These are phyloP conservation scores for Cyanocitta stelleri DNA, from an alignment of 2,113 vertebrate species.

Conservation along the genomic window DNA sequence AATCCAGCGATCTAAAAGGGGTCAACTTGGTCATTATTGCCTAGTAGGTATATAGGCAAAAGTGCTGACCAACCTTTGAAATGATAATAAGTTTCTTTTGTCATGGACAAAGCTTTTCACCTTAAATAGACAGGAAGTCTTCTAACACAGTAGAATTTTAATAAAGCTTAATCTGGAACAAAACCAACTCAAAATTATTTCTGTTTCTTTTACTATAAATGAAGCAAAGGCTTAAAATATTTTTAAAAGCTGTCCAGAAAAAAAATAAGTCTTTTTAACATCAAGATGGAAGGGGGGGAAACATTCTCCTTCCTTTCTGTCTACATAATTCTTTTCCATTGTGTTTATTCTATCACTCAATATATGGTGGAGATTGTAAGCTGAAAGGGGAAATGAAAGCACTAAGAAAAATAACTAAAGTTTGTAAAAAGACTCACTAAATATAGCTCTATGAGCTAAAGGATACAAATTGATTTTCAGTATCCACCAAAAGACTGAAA, in stretches of 20 bases:
- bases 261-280: neutral
- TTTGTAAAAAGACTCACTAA: neutral
- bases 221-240: neutral
- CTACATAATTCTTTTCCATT: neutral
- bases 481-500: neutral
- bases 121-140: neutral
- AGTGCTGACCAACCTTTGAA: constrained; percentile 35
- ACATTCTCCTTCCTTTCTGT: neutral
- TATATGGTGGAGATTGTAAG: neutral
- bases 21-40: constrained; percentile 26
- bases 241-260: neutral
- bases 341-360: neutral
- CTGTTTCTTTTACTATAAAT: neutral
- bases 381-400: neutral
- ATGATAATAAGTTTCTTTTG: constrained; percentile 24
- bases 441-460: neutral
- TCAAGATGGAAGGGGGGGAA: neutral
- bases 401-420: neutral
- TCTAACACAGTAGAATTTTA: neutral
- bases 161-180: neutral
- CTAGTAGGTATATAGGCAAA: neutral
- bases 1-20: neutral
- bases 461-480: neutral
- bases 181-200: neutral
- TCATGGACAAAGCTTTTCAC: neutral